Conservation (phyloP, 2,797 vertebrate species). For the Florisuga fusca region DNA sequence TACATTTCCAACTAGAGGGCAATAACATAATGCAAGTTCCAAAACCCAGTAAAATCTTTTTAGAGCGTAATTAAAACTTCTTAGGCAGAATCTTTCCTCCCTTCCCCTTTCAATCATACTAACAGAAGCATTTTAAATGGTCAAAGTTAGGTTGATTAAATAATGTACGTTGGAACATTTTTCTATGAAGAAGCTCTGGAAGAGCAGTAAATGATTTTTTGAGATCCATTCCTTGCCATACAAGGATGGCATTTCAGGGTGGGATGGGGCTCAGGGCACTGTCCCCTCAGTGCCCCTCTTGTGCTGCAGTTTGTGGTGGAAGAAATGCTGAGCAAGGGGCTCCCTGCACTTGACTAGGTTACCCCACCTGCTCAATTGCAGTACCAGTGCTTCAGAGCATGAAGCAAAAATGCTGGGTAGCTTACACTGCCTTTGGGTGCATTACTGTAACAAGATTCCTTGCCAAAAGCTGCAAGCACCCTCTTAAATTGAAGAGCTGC, state of each 20-base stretch:
- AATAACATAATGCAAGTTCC: not conserved
- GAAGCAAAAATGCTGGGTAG: rapidly evolving
- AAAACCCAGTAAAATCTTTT: not conserved
- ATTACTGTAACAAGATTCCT: rapidly evolving
- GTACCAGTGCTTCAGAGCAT: not conserved
- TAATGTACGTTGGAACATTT: not conserved
- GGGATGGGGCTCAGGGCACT: no score
- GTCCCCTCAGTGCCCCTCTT: not conserved
- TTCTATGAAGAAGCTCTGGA: not conserved
- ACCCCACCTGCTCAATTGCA: not conserved
- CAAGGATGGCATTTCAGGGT: not conserved
- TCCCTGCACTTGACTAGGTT: not conserved
- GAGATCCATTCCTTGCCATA: not conserved
- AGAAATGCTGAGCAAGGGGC: not conserved
- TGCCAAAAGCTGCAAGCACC: not conserved
- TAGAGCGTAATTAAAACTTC: not conserved
- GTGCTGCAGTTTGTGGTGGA: not conserved
- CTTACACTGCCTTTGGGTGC: not conserved
- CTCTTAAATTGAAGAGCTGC: not conserved
- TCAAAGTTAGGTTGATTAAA: not conserved
- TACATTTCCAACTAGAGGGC: not conserved
- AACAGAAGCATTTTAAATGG: not conserved
- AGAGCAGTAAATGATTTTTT: not conserved
- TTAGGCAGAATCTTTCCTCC: not conserved
- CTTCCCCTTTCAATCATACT: not conserved